Conservation (phyloP, 1,140 invertebrate species). For the Cataglyphis hispanica region DNA sequence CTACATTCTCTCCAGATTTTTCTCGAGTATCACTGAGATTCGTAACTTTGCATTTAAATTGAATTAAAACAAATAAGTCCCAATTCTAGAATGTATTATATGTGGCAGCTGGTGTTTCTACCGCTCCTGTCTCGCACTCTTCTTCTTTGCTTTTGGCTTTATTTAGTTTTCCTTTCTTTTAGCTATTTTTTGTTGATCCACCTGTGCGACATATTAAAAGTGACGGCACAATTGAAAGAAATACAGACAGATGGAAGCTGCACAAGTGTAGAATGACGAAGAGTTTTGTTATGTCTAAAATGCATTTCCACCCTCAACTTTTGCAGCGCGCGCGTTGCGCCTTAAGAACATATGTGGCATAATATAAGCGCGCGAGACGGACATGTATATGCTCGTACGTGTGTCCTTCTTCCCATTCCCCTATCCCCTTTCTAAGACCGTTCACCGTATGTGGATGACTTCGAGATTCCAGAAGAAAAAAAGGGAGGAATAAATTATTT, state of each 20-base stretch:
- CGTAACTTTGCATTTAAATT: slow-evolving; percentile 22
- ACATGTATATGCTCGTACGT: slow-evolving; percentile 8
- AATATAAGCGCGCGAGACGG: slow-evolving; percentile 48
- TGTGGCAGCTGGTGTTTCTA: slow-evolving; percentile 33
- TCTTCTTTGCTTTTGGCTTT: slow-evolving; percentile 7
- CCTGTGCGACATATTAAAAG: slow-evolving; percentile 47
- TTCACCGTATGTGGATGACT: slow-evolving; percentile 44
- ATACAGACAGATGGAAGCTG: slow-evolving; percentile 36
- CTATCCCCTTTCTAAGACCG: slow-evolving; percentile 11
- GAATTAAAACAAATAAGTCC: slow-evolving; percentile 44
- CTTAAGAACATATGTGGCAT: slow-evolving; percentile 59
- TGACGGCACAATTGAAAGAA: slow-evolving; percentile 55
- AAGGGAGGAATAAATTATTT: slow-evolving; percentile 65
- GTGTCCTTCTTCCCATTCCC: slow-evolving; percentile 14
- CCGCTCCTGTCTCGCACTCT: not conserved
- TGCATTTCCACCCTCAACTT: slow-evolving; percentile 58
- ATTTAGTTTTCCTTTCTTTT: not conserved
- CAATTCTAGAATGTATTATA: slow-evolving; percentile 23
- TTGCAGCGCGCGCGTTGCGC: slow-evolving; percentile 36
- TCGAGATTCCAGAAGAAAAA: slow-evolving; percentile 20
- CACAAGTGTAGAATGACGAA: slow-evolving; percentile 13
- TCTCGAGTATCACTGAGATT: slow-evolving; percentile 8
- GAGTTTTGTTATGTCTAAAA: slow-evolving; percentile 53
- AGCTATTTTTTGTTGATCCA: slow-evolving; percentile 54
- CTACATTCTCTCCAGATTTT: slow-evolving; percentile 7